These are phyloP conservation scores for Formica exsecta DNA, from an alignment of 1,140 invertebrate species.

Conservation along the genomic window DNA sequence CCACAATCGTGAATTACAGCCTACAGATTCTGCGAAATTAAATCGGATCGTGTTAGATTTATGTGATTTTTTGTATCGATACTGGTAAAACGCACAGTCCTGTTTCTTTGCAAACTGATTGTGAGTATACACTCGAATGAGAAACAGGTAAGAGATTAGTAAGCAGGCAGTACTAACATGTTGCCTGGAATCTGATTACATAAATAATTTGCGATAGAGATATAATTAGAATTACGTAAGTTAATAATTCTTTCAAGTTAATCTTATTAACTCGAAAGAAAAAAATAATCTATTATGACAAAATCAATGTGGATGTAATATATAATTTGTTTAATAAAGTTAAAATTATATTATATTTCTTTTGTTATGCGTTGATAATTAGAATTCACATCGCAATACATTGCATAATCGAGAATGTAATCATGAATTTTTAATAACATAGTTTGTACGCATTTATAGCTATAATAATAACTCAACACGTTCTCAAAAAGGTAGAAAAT, in stretches of 20 bases:
- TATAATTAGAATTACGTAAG: not conserved
- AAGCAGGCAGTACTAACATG: constrained; percentile 65
- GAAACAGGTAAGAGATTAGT: constrained; percentile 30
- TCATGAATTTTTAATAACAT: not conserved
- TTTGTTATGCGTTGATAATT: not conserved
- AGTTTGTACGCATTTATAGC: not conserved
- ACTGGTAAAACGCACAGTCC: not conserved
- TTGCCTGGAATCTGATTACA: not conserved
- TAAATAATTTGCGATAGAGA: not conserved
- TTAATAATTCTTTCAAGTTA: too few relatives aligned
- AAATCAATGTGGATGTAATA: too few relatives aligned
- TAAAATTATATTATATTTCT: not conserved
- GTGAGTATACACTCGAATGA: constrained; percentile 1
- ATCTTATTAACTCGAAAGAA: too few relatives aligned
- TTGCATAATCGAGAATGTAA: not conserved
- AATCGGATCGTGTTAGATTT: not conserved
- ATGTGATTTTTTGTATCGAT: not conserved
- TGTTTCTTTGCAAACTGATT: constrained; percentile 41
- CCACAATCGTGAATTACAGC: not conserved
- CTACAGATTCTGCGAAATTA: constrained; percentile 25
- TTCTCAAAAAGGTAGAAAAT: not conserved
- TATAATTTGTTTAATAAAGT: not conserved
- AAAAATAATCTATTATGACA: too few relatives aligned
- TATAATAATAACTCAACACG: not conserved
- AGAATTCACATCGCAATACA: not conserved